Conservation (phyloP, 2,797 vertebrate species). For the Urosaurus nigricauda region DNA sequence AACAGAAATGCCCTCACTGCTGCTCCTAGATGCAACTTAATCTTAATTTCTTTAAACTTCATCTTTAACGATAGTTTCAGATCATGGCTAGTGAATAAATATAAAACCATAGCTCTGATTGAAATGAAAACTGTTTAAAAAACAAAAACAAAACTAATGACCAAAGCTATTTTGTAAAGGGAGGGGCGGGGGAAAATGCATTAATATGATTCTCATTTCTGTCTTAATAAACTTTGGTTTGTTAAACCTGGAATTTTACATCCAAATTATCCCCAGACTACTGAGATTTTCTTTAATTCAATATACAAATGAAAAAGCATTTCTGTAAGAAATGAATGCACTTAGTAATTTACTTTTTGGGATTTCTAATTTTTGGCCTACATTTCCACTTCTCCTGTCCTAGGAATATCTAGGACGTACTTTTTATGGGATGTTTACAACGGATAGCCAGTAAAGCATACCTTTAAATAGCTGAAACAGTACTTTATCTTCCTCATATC, state of each 20-base stretch:
- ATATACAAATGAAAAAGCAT: neutral
- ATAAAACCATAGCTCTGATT: neutral
- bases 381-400: constrained; percentile 32
- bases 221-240: constrained; percentile 4
- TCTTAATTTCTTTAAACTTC: neutral
- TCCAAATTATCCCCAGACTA: neutral
- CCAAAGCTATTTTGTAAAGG: neutral
- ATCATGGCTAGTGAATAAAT: neutral
- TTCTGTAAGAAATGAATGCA: neutral
- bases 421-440: neutral
- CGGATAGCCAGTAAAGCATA: constrained; percentile 67
- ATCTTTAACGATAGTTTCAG: neutral
- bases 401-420: neutral
- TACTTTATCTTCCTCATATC: constrained; percentile 93
- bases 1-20: neutral
- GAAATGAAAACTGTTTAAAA: neutral
- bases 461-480: constrained; percentile 91
- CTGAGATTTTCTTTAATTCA: neutral
- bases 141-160: no score
- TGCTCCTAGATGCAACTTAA: neutral
- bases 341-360: neutral
- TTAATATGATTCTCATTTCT: neutral
- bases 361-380: neutral
- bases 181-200: neutral
- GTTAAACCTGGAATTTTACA: neutral